phyloP scores from a whole-genome alignment of 1,140 invertebrate genomes.

The Trichonephila clavata region DNA sequence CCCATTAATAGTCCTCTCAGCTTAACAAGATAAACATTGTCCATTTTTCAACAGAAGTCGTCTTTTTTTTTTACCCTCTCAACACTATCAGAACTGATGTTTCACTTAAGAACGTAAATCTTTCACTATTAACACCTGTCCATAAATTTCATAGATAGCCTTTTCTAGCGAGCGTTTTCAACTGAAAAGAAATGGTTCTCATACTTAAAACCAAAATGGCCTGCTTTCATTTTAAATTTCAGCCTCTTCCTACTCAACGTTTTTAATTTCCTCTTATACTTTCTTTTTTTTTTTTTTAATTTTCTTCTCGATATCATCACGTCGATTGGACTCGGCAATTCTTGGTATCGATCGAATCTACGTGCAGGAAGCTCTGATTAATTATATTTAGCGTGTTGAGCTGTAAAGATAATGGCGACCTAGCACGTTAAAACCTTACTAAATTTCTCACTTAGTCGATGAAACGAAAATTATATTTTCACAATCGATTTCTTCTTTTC shows the following conservation, averaged over 20 bases:
- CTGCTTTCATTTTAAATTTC: not conserved
- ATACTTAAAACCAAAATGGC: conserved; percentile 6
- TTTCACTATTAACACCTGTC: conserved; percentile 21
- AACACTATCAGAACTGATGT: not conserved
- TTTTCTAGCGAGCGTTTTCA: not conserved
- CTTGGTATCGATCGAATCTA: not conserved
- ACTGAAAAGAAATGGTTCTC: conserved; percentile 6
- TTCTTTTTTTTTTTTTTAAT: not conserved
- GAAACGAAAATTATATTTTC: conserved; percentile 36
- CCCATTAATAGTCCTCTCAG: conserved; percentile 6
- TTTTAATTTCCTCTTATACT: not conserved
- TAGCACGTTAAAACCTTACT: conserved; percentile 22
- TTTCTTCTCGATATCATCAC: not conserved
- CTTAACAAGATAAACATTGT: conserved; percentile 20
- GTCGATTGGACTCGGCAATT: conserved; percentile 8
- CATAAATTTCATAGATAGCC: conserved; percentile 18
- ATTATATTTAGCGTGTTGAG: conserved; percentile 37
- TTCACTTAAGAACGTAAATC: conserved; percentile 22
- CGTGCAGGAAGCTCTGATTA: conserved; percentile 8
- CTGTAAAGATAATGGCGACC: conserved; percentile 1
- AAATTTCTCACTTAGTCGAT: conserved; percentile 23
- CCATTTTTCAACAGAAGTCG: not conserved
- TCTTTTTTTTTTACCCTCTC: not conserved
- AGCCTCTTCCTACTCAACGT: not conserved
- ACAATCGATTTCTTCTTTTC: not conserved